phyloP scores from a whole-genome alignment of 2,888 invertebrate species.

The Rotaria sp. region DNA sequence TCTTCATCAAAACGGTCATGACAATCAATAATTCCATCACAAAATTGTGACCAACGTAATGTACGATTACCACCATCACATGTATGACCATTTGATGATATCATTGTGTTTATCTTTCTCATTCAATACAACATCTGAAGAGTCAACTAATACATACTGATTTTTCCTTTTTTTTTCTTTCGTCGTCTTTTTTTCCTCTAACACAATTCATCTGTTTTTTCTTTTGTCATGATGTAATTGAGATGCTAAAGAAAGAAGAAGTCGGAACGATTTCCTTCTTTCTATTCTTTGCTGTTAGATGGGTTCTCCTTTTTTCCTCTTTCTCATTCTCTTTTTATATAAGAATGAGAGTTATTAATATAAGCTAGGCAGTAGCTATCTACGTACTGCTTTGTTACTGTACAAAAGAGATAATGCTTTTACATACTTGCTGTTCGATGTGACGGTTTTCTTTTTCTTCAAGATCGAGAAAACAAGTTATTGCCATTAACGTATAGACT shows the following conservation, averaged over 20 bases:
- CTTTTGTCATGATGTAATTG: constrained; percentile 24
- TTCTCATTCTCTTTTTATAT: background rate
- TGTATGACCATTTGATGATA: background rate
- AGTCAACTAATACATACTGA: background rate
- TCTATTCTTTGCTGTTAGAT: background rate
- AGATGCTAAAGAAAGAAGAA: background rate
- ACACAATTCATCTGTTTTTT: constrained; percentile 18
- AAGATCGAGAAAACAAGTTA: background rate
- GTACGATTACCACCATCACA: constrained; percentile 6
- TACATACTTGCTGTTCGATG: background rate
- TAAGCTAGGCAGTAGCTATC: background rate
- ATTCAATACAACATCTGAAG: background rate
- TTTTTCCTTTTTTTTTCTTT: background rate
- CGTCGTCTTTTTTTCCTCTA: background rate
- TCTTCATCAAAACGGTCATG: background rate
- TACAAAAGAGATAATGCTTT: background rate
- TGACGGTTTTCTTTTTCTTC: background rate
- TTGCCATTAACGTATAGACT: background rate
- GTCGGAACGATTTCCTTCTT: background rate
- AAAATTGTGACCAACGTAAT: constrained; percentile 20
- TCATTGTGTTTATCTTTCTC: background rate
- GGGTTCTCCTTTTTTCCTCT: background rate
- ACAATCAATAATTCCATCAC: constrained; percentile 26
- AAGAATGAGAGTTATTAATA: background rate
- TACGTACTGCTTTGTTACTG: background rate